A percentile compares a stretch with the other conserved stretches of the same genome.
Conservation (phyloP, 1,140 invertebrate genomes). For the Euschistus heros region DNA sequence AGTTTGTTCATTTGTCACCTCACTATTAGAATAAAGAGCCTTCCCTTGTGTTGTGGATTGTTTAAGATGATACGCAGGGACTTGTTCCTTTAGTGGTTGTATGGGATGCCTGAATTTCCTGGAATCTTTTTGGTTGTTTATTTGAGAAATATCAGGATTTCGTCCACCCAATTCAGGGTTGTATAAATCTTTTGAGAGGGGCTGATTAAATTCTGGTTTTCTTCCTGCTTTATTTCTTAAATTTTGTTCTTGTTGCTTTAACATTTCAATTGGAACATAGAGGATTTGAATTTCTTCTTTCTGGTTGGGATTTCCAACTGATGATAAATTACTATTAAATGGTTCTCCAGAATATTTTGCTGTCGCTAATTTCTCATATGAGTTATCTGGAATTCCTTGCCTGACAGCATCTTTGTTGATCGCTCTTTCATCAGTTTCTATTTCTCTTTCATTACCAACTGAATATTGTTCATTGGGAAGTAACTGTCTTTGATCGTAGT, state of each 20-base stretch:
- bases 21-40: background rate
- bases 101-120: slow-evolving; percentile 22
- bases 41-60: background rate
- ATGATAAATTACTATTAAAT: background rate
- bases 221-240: background rate
- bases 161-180: slow-evolving; percentile 1
- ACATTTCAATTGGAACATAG: slow-evolving; percentile 69
- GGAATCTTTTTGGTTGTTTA: slow-evolving; percentile 9
- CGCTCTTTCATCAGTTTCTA: background rate
- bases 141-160: background rate
- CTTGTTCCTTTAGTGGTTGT: slow-evolving; percentile 20
- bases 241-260: slow-evolving; percentile 42
- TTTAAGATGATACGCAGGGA: background rate
- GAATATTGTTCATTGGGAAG: background rate
- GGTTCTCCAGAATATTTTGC: background rate
- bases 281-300: slow-evolving; percentile 60
- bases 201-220: background rate
- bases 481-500: background rate
- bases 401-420: background rate
- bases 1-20: background rate
- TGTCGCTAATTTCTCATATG: background rate
- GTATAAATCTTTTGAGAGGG: background rate
- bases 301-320: background rate
- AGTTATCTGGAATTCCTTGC: background rate
- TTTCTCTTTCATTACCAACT: background rate